These are phyloP conservation scores for Dolichopus griseipennis DNA, from an alignment of 2,888 invertebrate species.

Conservation along the genomic window DNA sequence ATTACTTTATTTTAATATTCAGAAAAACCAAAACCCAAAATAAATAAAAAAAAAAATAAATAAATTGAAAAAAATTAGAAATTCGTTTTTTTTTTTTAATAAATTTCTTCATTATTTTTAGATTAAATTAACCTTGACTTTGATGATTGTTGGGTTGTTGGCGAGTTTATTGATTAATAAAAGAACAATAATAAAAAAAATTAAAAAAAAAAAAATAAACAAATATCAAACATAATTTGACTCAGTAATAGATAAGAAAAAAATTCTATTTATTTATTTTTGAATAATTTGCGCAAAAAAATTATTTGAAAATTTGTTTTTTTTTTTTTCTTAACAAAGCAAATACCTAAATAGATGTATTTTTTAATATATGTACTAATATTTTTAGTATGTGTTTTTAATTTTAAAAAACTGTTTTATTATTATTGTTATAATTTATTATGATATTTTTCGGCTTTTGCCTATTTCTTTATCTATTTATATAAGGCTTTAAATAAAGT, in stretches of 20 bases:
- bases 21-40: neutral
- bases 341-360: too few species aligned
- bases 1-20: neutral
- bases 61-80: too few species aligned
- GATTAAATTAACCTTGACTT: conserved; percentile 3
- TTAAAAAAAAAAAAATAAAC: too few species aligned
- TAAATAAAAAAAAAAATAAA: neutral
- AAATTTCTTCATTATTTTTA: neutral
- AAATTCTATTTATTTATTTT: neutral
- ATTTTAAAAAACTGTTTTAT: too few species aligned
- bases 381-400: too few species aligned
- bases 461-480: neutral
- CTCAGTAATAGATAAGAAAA: neutral
- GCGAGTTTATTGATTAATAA: neutral
- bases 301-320: neutral
- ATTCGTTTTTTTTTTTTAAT: too few species aligned
- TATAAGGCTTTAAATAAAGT: neutral
- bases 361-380: too few species aligned
- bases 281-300: neutral
- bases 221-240: too few species aligned
- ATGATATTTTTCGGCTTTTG: neutral
- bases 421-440: too few species aligned
- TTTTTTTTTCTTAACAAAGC: too few species aligned
- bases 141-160: neutral
- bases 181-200: neutral